Evolutionary conservation across 2,888 invertebrate species (phyloP), one percentile per base, ranked within the genome.

Genomic region (Branchellion lobata): DNA sequence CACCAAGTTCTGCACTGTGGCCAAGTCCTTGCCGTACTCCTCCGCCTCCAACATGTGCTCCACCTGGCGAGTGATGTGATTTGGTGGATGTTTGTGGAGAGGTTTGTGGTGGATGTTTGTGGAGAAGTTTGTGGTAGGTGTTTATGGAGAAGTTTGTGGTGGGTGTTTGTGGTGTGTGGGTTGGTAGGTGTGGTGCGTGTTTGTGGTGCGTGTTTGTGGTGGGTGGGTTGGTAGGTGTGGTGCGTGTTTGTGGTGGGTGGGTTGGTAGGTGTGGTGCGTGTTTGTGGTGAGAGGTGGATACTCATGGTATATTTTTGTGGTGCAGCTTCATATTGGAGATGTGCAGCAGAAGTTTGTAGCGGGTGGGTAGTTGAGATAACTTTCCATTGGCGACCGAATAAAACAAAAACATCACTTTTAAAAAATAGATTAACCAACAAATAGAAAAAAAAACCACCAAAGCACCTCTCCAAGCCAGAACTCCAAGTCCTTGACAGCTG

Each of bases 401-500:
- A n/a, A n/a, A n/a, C n/a, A n/a, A n/a, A n/a, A n/a, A n/a, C n/a
- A n/a, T n/a, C n/a, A n/a, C n/a, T n/a, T n/a, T n/a, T n/a, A n/a
- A n/a, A n/a, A n/a, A n/a, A n/a, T n/a, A n/a, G n/a, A n/a, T n/a
- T n/a, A n/a, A n/a, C n/a, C n/a, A n/a, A n/a, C n/a, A n/a, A n/a
- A n/a, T n/a, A n/a, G n/a, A n/a, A n/a, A n/a, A 1, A 24, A 73
- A 18, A 24, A 73, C 18, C 47, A 73, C 40, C 40, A 40, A 40
- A 1, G 29, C 27, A 97, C 96, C 91, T 99, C 98, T 84, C 98
- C 98, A 80, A 99, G 92, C 99, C 99, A 99, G 90, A 99, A 99
- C 90, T 99, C 99, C 83, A 99, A 91, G 89, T 99, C 99, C 89
- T 99, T 99, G 82, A 99, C 97, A 8, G 83, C 98, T 81, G 99